Evolutionary conservation across 2,113 vertebrate species (phyloP), one percentile per base, ranked within the genome.

Genomic region (Ceratotherium simum): DNA sequence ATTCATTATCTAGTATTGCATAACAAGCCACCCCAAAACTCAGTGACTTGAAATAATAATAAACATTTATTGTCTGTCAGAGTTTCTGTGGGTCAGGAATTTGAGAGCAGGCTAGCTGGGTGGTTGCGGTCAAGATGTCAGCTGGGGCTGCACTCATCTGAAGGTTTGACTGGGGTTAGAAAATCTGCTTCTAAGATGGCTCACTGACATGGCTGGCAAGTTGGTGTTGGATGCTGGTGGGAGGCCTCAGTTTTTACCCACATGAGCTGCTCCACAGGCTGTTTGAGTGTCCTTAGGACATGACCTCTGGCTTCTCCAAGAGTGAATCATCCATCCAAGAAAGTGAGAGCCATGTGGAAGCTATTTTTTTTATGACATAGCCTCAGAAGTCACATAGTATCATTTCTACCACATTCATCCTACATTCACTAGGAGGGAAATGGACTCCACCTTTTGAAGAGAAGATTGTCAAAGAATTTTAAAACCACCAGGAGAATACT

Each of bases 371-470:
- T 36, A 42, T 54, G 69, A 62, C 18, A 3, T 3, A 36, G 29
- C 13, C 62, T 93, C 65, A 60, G 78, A 95, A 80, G 25, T 31
- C 89, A 95, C 42, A n/a, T 10, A 73, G 65, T 64, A 48, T 82
- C 18, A 78, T 67, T 92, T 83, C 54, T 70, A 54, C 25, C 60
- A 64, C 20, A 21, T 54, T 80, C 29, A 33, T 20, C 2, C 29
- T 21, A 29, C n/a, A 46, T 31, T 76, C 25, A 64, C 8, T 2
- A 33, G 27, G 17, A 72, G 75, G 31, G 11, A 21, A 75, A 76
- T 11, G 58, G 21, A 23, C 4, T 89, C 65, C 6, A n/a, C 6
- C 1, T 51, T 69, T 42, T 48, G 36, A 85, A 80, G 33, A 60
- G 51, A 90, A n/a, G 21, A 85, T 85, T 70, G 70, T 78, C 42